Base-by-base conservation (phyloP, 2,797 vertebrate species). In the Galaxias olidus region DNA sequence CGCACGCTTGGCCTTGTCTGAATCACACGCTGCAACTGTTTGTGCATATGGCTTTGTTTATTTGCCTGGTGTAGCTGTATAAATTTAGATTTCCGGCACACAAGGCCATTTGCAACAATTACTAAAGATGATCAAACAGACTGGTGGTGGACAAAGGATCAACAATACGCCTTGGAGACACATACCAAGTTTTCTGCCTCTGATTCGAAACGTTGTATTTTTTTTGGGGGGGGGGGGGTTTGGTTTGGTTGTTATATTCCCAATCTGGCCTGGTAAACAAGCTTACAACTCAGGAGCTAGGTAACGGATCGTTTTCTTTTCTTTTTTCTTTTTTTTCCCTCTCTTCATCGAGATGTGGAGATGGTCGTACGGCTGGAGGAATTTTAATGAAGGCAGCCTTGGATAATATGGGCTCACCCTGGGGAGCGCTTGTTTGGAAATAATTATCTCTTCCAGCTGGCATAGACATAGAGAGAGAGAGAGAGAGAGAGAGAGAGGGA, bases 371-470 rank as follows among this genome's bases (percentile, higher is more conserved):
- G 76, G 84, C 76, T 86, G 80, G 61, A 65, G 71, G 84, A 86
- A 78, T 84, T 85, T 79, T 86, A 89, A 89, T 86, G 81, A 87
- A 87, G 72, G 70, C 78, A 69, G 77, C 77, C 76, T 82, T 69
- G 78, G 84, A 87, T 81, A 84, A 83, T 84, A 69, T 66, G 49
- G 64, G 56, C 69, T 77, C 70, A 76, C 84, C 80, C 83, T 65
- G 56, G 86, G 83, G 87, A 89, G 69, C 59, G 67, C 82, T 86
- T 89, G 87, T 89, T 90, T 89, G 81, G 82, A 90, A 85, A 87
- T 88, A 88, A 89, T 90, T 84, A 88, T 88, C 79, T 84, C 79
- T 77, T 86, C 78, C 86, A 89, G 87, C 85, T 86, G 83, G 79
- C 67, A 63, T 72, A 79, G 64, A 58, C 70, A 68, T 66, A 56